Base-by-base conservation (phyloP, 2,113 vertebrate genomes). In the Poicephalus meyeri region DNA sequence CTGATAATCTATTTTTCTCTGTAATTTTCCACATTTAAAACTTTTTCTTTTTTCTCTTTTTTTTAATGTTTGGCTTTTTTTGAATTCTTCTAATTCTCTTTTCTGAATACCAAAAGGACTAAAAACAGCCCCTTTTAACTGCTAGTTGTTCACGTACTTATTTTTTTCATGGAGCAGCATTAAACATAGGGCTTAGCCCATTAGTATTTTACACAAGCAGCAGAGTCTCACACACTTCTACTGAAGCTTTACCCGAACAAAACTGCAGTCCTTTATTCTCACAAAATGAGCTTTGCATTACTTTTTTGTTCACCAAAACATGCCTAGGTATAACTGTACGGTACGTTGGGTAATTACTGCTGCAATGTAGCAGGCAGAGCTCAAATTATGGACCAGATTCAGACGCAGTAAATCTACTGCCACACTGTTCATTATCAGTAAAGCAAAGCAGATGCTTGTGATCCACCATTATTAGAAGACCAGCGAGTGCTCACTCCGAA, bases 291-390 rank as follows among this genome's bases (percentile, higher is more conserved):
- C 58, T 79, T 44, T 69, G 35, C 23, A 4, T 46, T 76, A 63
- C 65, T 84, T 28, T 20, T 56, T 79, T 77, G 52, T 20, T 73
- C 42, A 52, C 35, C 35, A 39, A 80, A 84, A 66, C 35, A 35
- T 55, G n/a, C 47, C 33, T 37, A 69, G 72, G 26, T 74, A 39
- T 46, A 66, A 33, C 0, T 47, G 60, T 33, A 80, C 29, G 19
- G 37, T 15, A 31, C 2, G 55, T 17, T 86, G 86, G 79, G 60
- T 41, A 64, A 95, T 25, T 93, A 56, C 95, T 78, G 88, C 95
- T 95, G 90, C 93, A 95, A 49, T 86, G 82, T 80, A 56, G 93
- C 80, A 95, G 92, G 95, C 93, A 92, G 90, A 94, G 86, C 86
- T 88, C 65, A 26, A 74, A 92, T 41, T 41, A 76, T 4, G 41